phyloP scores from a whole-genome alignment of 2,888 invertebrate species.

The Epirrhoe tristata region DNA sequence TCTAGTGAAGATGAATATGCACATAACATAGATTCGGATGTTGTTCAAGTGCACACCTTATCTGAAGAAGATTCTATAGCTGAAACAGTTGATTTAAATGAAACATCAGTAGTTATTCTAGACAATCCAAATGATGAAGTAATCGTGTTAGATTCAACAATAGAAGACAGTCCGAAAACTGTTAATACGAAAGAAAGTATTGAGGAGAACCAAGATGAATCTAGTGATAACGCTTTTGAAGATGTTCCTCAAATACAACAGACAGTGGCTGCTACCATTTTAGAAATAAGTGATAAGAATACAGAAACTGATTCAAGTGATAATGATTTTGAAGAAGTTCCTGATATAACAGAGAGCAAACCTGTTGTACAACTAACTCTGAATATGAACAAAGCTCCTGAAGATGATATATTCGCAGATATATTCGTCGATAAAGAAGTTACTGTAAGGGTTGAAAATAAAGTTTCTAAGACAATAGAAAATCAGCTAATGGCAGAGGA shows the following conservation, averaged over 20 bases:
- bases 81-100: constrained; percentile 51
- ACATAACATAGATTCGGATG: constrained; percentile 62
- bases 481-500: not conserved
- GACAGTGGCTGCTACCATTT: not conserved
- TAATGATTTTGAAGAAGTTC: constrained; percentile 83
- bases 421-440: constrained; percentile 74
- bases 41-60: constrained; percentile 34
- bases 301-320: constrained; percentile 64
- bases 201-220: constrained; percentile 3
- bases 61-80: constrained; percentile 29
- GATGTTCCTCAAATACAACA: constrained; percentile 68
- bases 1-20: constrained; percentile 71
- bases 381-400: constrained; percentile 60
- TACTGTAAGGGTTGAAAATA: constrained; percentile 28
- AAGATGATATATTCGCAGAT: constrained; percentile 90
- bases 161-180: constrained; percentile 49
- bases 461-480: constrained; percentile 11
- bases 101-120: constrained; percentile 63
- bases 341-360: constrained; percentile 50
- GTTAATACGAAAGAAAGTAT: not conserved
- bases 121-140: constrained; percentile 59
- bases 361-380: constrained; percentile 79
- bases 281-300: constrained; percentile 7
- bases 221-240: constrained; percentile 82
- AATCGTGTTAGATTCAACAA: constrained; percentile 63